Evolutionary conservation across 2,888 invertebrate genomes (phyloP).

Genomic region (Escarpia spicata): DNA sequence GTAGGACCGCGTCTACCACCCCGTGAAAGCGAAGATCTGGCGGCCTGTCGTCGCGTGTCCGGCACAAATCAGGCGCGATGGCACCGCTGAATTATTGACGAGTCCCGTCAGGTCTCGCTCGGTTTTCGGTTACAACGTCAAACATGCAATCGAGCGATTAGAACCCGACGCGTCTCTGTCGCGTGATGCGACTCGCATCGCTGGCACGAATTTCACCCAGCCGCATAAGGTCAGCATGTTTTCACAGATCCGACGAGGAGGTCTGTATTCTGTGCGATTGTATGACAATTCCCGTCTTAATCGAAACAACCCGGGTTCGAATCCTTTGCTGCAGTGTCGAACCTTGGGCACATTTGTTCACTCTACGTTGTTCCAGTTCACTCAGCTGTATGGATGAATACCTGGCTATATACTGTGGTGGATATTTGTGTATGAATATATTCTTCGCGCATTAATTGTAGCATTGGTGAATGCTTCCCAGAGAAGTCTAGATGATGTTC

Average conservation of each 20-base stretch:
- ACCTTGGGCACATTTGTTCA: too few species aligned
- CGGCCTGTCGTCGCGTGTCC: not conserved
- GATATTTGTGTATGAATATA: too few species aligned
- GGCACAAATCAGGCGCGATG: not conserved
- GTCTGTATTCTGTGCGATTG: too few species aligned
- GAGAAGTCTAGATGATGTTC: too few species aligned
- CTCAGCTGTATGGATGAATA: too few species aligned
- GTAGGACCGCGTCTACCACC: not conserved
- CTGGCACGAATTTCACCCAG: not conserved
- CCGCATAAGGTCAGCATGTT: not conserved
- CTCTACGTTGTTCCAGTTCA: too few species aligned
- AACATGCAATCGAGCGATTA: not conserved
- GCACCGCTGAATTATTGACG: not conserved
- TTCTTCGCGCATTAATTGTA: too few species aligned
- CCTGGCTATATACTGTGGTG: too few species aligned
- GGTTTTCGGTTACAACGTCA: not conserved
- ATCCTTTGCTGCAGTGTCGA: too few species aligned
- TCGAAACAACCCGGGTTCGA: too few species aligned
- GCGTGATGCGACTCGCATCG: not conserved
- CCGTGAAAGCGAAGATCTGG: not conserved
- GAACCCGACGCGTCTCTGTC: not conserved
- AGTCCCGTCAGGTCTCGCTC: not conserved
- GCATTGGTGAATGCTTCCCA: too few species aligned
- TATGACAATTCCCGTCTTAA: too few species aligned
- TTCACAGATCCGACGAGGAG: not conserved